These are phyloP conservation scores for Pemphredon lugubris DNA, from an alignment of 2,888 invertebrate genomes.

Conservation along the genomic window DNA sequence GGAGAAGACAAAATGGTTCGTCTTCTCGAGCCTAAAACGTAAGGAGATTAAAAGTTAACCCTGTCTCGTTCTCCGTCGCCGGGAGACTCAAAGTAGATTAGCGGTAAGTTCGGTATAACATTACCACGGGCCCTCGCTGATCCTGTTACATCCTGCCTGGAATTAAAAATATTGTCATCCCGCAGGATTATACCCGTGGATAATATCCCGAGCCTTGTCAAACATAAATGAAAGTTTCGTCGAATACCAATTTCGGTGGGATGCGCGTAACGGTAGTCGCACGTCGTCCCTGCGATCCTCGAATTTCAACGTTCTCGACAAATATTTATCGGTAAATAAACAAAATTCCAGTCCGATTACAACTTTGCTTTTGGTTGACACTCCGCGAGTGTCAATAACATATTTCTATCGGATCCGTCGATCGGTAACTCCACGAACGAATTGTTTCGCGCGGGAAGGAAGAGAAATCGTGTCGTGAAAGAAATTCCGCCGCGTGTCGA, in stretches of 20 bases:
- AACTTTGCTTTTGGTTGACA: too few relatives aligned
- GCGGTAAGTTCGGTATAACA: constrained; percentile 73
- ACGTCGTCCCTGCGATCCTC: not conserved
- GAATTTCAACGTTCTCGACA: not conserved
- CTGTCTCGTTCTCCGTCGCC: constrained; percentile 56
- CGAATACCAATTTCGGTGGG: constrained; percentile 43
- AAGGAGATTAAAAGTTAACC: constrained; percentile 77
- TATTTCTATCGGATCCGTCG: too few relatives aligned
- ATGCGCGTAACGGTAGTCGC: constrained; percentile 51
- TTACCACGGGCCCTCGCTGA: constrained; percentile 74
- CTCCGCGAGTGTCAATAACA: too few relatives aligned
- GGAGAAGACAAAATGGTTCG: constrained; percentile 73
- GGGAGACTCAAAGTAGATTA: constrained; percentile 76
- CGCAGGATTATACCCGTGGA: constrained; percentile 72
- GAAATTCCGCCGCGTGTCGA: too few relatives aligned
- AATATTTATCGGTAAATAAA: too few relatives aligned
- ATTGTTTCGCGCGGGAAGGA: too few relatives aligned
- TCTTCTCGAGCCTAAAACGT: constrained; percentile 70
- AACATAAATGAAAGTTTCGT: constrained; percentile 73
- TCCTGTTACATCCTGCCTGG: constrained; percentile 77
- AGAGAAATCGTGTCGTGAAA: too few relatives aligned
- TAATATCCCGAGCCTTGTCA: constrained; percentile 75
- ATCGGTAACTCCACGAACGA: too few relatives aligned
- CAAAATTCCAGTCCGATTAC: too few relatives aligned
- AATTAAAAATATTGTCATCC: constrained; percentile 80